These are phyloP conservation scores for Hipparchia sbordonii DNA, from an alignment of 2,888 invertebrate species.

Conservation along the genomic window DNA sequence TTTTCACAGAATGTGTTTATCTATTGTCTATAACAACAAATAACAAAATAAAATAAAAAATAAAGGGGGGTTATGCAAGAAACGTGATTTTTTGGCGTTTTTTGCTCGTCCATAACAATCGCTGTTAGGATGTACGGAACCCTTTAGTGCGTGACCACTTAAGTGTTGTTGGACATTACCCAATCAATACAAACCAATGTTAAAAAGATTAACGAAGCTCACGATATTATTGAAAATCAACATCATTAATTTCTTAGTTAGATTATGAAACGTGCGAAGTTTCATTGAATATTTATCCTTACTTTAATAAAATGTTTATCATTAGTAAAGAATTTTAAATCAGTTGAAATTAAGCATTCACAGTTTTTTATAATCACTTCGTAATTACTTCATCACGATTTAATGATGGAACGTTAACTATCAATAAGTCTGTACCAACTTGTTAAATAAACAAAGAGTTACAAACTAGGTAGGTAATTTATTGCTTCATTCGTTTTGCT, in stretches of 20 bases:
- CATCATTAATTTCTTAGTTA: conserved; percentile 22
- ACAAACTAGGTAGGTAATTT: neutral
- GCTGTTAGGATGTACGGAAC: no score
- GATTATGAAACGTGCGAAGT: conserved; percentile 25
- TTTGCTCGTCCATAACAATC: no score
- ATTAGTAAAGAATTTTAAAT: conserved; percentile 14
- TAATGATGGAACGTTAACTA: conserved; percentile 10
- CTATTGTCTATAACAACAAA: no score
- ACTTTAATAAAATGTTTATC: conserved; percentile 23
- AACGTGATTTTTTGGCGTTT: no score
- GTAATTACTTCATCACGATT: conserved; percentile 18
- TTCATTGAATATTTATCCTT: conserved; percentile 13
- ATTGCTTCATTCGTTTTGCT: no score
- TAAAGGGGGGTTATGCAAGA: no score
- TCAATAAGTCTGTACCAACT: neutral
- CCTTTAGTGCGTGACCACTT: neutral
- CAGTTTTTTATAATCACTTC: conserved; percentile 9
- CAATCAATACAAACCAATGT: conserved; percentile 12
- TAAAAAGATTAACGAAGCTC: conserved; percentile 15
- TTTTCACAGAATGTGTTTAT: no score
- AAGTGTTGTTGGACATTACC: neutral
- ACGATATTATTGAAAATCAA: conserved; percentile 20
- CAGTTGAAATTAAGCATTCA: conserved; percentile 10
- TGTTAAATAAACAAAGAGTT: neutral
- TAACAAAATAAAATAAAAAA: no score